Percentiles rank a stretch among this genome's conserved stretches.
Evolutionary conservation across 2,888 invertebrate species (phyloP).

Genomic region (Metallyticus violacea): DNA sequence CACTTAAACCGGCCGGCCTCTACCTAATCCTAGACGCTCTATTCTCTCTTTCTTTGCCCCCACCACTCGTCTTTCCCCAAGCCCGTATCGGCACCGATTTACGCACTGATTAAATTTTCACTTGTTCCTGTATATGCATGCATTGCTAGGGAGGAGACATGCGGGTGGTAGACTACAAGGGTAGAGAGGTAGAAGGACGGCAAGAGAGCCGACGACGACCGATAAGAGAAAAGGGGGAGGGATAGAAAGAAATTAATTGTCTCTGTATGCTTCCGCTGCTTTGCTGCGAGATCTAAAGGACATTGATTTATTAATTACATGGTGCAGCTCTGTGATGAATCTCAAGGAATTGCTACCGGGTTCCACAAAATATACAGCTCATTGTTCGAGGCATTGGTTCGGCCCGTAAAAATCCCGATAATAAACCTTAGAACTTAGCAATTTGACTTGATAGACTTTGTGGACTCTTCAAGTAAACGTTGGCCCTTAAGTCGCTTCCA

Average conservation of each 20-base stretch:
- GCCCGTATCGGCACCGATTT: slow-evolving; percentile 28
- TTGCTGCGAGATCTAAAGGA: not conserved
- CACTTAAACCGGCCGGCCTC: not conserved
- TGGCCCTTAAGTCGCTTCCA: no score
- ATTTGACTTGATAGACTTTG: no score
- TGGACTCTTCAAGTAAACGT: no score
- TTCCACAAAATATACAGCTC: not conserved
- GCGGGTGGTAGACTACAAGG: not conserved
- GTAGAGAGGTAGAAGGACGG: no score
- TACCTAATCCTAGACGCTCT: slow-evolving; percentile 11
- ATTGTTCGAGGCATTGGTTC: no score
- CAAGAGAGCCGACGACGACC: not conserved
- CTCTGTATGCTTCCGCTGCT: not conserved
- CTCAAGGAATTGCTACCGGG: not conserved
- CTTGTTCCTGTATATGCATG: slow-evolving; percentile 19
- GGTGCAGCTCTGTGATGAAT: not conserved
- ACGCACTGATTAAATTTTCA: slow-evolving; percentile 31
- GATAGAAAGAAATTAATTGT: not conserved
- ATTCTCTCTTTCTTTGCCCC: not conserved
- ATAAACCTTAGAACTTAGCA: no score
- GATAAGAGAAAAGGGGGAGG: not conserved
- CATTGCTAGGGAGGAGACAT: not conserved
- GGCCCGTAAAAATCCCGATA: no score
- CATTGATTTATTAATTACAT: not conserved
- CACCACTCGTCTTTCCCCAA: not conserved